Evolutionary conservation across 2,113 vertebrate species (phyloP).

Genomic region (Ivindomyrus marchei): DNA sequence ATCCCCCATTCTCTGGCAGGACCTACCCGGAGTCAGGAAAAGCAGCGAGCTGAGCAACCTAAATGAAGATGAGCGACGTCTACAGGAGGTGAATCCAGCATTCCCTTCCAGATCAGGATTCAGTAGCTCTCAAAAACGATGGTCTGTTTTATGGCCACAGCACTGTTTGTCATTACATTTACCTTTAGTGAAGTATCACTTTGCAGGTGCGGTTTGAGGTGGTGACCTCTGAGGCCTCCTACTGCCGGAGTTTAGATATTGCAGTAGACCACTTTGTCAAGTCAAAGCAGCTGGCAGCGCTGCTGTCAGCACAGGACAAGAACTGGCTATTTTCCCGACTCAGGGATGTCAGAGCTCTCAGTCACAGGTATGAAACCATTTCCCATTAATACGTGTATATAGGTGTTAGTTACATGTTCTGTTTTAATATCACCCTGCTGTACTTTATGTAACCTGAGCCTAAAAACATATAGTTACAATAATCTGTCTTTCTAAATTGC

Average conservation of each 20-base stretch:
- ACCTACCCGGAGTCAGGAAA: conserved; percentile 73
- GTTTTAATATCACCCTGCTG: neutral
- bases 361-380: conserved; percentile 65
- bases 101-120: neutral
- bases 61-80: conserved; percentile 73
- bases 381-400: neutral
- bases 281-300: conserved; percentile 61
- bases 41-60: conserved; percentile 68
- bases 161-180: neutral
- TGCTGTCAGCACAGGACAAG: conserved; percentile 76
- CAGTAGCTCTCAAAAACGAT: neutral
- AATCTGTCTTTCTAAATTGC: neutral
- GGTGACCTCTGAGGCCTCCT: conserved; percentile 88
- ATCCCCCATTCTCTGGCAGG: conserved; percentile 78
- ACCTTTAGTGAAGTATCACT: neutral
- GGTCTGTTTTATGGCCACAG: neutral
- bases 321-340: conserved; percentile 96
- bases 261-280: conserved; percentile 87
- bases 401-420: neutral
- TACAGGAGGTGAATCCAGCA: conserved; percentile 78
- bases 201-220: conserved; percentile 88
- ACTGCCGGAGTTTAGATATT: conserved; percentile 84
- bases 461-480: neutral
- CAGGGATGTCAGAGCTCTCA: conserved; percentile 78
- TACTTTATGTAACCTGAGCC: neutral